A percentile compares a stretch with the other conserved stretches of the same genome.
Conservation (phyloP, 2,888 invertebrate genomes). For the Nemoura dubitans region DNA sequence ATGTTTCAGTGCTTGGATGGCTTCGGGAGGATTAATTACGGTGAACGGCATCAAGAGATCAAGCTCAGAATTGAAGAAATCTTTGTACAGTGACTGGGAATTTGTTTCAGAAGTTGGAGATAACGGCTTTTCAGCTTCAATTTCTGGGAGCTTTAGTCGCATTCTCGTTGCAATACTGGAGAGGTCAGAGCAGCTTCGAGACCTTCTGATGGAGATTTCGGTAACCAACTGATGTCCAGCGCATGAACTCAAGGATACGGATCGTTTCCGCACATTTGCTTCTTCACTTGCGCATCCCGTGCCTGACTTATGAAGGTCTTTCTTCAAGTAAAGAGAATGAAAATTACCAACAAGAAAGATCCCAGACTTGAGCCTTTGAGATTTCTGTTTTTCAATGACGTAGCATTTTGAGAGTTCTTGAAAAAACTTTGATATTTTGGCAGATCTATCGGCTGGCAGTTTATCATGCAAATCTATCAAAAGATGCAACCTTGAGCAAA, state of each 20-base stretch:
- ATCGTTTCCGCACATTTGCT: background rate
- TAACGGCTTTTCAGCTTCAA: too few species aligned
- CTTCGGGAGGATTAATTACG: conserved; percentile 58
- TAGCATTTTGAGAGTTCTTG: conserved; percentile 60
- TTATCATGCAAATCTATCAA: conserved; percentile 47
- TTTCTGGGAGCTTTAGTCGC: background rate
- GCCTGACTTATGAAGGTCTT: background rate
- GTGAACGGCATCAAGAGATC: conserved; percentile 35
- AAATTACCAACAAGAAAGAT: conserved; percentile 66
- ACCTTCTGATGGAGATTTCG: background rate
- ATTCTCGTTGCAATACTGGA: background rate
- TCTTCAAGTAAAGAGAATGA: conserved; percentile 43
- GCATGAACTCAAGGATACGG: background rate
- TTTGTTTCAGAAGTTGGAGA: background rate
- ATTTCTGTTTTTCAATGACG: conserved; percentile 58
- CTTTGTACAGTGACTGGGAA: background rate
- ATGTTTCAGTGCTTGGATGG: conserved; percentile 65
- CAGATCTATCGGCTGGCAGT: conserved; percentile 49
- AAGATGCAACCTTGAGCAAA: conserved; percentile 54
- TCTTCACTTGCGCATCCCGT: background rate
- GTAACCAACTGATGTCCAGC: background rate
- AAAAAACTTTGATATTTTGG: conserved; percentile 59
- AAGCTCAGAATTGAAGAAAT: conserved; percentile 16
- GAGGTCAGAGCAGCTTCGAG: background rate
- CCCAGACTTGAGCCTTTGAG: conserved; percentile 65